Evolutionary conservation across 2,888 invertebrate species (phyloP).

Genomic region (Tortrix viridana): DNA sequence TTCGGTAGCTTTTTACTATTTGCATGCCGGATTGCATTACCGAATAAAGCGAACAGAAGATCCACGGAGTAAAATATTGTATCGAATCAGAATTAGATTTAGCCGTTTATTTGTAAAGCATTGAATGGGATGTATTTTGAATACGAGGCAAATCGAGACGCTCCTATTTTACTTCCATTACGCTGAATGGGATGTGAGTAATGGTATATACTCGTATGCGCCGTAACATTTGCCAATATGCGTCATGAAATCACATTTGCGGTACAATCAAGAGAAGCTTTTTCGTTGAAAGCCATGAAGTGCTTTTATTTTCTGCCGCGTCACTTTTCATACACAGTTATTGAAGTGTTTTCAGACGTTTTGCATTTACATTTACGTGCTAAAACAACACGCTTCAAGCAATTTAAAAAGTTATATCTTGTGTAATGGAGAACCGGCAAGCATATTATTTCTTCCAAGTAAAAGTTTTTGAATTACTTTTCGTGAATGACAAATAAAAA

Average conservation of each 20-base stretch:
- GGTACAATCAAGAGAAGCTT: constrained; percentile 56
- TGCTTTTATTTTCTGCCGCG: constrained; percentile 38
- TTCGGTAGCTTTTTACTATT: constrained; percentile 53
- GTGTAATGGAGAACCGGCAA: constrained; percentile 13
- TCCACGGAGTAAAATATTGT: constrained; percentile 48
- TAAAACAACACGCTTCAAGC: constrained; percentile 17
- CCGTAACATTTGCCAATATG: constrained; percentile 68
- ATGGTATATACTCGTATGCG: constrained; percentile 58
- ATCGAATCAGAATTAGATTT: constrained; percentile 55
- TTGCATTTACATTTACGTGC: constrained; percentile 22
- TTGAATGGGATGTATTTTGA: constrained; percentile 47
- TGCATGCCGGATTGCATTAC: constrained; percentile 60
- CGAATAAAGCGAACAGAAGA: constrained; percentile 43
- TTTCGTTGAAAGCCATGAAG: constrained; percentile 42
- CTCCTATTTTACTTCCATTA: constrained; percentile 64
- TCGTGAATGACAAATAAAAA: constrained; percentile 23
- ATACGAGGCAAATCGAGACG: constrained; percentile 47
- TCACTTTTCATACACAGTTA: constrained; percentile 23
- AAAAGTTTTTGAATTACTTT: constrained; percentile 27
- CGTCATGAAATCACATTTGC: constrained; percentile 67
- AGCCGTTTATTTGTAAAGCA: constrained; percentile 50
- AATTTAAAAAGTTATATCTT: constrained; percentile 29
- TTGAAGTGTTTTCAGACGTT: constrained; percentile 22
- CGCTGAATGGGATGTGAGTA: constrained; percentile 60
- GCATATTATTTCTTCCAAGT: constrained; percentile 19